A percentile compares a stretch with the other conserved stretches of the same genome.
Evolutionary conservation across 2,888 invertebrate genomes (phyloP).

Genomic region (Ptychoptera contaminata): DNA sequence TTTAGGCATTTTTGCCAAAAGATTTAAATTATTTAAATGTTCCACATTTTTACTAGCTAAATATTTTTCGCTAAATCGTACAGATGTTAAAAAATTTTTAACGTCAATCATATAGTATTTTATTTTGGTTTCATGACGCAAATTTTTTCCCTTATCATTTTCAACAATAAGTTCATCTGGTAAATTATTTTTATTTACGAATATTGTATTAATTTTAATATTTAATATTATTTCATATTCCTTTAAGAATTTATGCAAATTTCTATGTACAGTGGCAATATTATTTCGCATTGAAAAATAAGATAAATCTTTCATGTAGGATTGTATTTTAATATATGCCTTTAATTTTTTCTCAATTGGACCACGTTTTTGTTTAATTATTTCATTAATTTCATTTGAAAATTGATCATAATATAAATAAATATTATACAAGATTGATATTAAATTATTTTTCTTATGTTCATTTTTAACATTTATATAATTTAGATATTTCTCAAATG

Average conservation of each 20-base stretch:
- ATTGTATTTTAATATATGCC: slow-evolving; percentile 86
- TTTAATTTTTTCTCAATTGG: slow-evolving; percentile 86
- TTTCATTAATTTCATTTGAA: slow-evolving; percentile 40
- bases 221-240: slow-evolving; percentile 54
- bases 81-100: slow-evolving; percentile 23
- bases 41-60: neutral
- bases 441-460: slow-evolving; percentile 22
- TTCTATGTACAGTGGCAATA: slow-evolving; percentile 74
- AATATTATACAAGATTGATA: slow-evolving; percentile 63
- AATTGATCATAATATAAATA: slow-evolving; percentile 77
- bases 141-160: slow-evolving; percentile 20
- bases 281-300: slow-evolving; percentile 87
- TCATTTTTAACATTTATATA: slow-evolving; percentile 24
- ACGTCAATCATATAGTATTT: slow-evolving; percentile 23
- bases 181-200: slow-evolving; percentile 26
- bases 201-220: slow-evolving; percentile 24
- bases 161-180: slow-evolving; percentile 22
- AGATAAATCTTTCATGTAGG: slow-evolving; percentile 87
- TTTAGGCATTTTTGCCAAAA: slow-evolving; percentile 26
- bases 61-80: slow-evolving; percentile 14
- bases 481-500: slow-evolving; percentile 68
- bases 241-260: slow-evolving; percentile 70
- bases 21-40: slow-evolving; percentile 1
- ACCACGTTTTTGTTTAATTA: slow-evolving; percentile 48
- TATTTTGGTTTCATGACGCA: slow-evolving; percentile 23